Evolutionary conservation across 2,888 invertebrate species (phyloP), one percentile per base, ranked within the genome.

Genomic region (Drosophila antonietae): DNA sequence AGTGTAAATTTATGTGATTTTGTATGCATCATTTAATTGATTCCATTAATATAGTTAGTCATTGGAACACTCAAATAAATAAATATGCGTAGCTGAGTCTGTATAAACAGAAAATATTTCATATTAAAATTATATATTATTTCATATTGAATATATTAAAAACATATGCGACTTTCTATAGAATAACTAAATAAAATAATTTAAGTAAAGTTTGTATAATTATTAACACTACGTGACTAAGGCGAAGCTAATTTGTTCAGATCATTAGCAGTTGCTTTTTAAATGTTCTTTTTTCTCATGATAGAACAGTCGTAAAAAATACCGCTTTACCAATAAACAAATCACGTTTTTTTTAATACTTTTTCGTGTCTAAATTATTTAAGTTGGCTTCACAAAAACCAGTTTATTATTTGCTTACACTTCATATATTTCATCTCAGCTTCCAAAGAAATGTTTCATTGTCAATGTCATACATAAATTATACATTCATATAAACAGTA

Each of bases 211-310:
- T 58, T 71, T 65, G 46, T 41, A 49, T 41, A 57, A 37, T 18
- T 33, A 15, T 59, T 72, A 65, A 33, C 70, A 68, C 61, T 14
- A 37, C 12, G 28, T 77, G 61, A 68, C 37, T 63, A 70, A 62
- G 56, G 8, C 6, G 6, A 18, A 10, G 28, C 14, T 15, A 49
- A 58, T 70, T 79, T 64, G 35, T 41, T 47, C 15, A n/a, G 49
- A 3, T 41, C 6, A 61, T 80, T 75, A 75, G 53, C 77, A 52
- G 31, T 55, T 55, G 39, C 18, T 43, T 68, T 59, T 59, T 41
- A 39, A 55, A 62, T 23, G 23, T 3, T 10, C 14, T 15, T 31
- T 20, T 35, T 20, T 28, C 14, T 15, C 23, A 7, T 37, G 55
- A 37, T 31, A 37, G 8, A 15, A n/a, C 8, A 15, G n/a, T n/a